Base-by-base conservation (phyloP, 2,113 vertebrate species). In the Abramis brama region DNA sequence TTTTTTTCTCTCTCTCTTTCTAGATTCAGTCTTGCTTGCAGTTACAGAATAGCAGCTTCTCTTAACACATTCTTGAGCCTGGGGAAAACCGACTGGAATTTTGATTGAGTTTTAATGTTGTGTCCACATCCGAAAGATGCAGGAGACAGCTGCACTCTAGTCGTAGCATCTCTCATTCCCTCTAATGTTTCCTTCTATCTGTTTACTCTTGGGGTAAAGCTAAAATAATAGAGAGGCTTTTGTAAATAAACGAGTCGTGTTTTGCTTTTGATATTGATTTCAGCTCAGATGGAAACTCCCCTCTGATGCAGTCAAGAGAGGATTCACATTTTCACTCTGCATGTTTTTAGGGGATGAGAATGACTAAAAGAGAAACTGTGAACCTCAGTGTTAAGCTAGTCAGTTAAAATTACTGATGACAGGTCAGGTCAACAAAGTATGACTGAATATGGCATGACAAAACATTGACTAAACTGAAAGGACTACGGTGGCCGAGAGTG, bases 221-320 rank as follows among this genome's bases (percentile, higher is more conserved):
- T 50, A 52, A 64, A 85, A 78, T 78, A 78, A 85, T 68, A 47
- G 59, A 47, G 21, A 78, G 60, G 27, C 47, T 66, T 85, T 76
- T 62, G 83, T 74, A 43, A 47, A 55, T 78, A 66, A 77, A 52
- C 27, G 45, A 85, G 43, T 78, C 23, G 12, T 66, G 59, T 25
- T 77, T 85, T 33, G 45, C 45, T 17, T 77, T 85, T 85, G 59
- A 78, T 78, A 85, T 47, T 52, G 17, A 21, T 76, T 66, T 84
- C 25, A 23, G 55, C 39, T 60, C 15, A 23, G 43, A 64, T 30
- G n/a, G 27, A 50, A 64, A 9, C 15, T 77, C 43, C 43, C 59
- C 19, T 13, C 83, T 47, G 71, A 39, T n/a, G n/a, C 1, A 9
- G 9, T 36, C 25, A 43, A 27, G 55, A 45, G 70, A 60, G 70